phyloP scores from a whole-genome alignment of 1,140 invertebrate species.

The Marisa cornuarietis region DNA sequence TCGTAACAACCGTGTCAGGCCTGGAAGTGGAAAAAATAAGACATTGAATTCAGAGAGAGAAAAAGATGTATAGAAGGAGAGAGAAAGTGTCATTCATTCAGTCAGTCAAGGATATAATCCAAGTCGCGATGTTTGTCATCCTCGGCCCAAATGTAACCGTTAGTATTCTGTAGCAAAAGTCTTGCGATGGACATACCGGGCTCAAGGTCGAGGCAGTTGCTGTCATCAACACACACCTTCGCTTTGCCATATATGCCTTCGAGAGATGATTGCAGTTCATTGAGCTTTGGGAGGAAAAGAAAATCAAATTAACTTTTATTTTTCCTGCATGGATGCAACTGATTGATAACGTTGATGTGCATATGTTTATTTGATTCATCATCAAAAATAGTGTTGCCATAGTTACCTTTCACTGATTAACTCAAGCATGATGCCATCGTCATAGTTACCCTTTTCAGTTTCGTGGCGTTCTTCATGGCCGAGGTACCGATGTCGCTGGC shows the following conservation, averaged over 20 bases:
- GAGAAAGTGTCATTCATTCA: no score
- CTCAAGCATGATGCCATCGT: no score
- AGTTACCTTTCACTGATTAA: background rate
- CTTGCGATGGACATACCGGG: conserved; percentile 24
- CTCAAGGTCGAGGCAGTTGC: conserved; percentile 24
- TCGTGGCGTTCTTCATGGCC: conserved; percentile 67
- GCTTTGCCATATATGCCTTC: conserved; percentile 61
- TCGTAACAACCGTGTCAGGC: conserved; percentile 48
- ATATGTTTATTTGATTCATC: no score
- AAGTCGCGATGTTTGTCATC: no score
- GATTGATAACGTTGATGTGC: no score
- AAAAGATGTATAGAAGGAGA: no score
- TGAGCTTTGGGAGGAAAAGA: conserved; percentile 19
- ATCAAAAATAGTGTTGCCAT: background rate
- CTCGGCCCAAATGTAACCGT: no score
- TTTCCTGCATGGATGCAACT: no score
- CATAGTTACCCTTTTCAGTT: conserved; percentile 27
- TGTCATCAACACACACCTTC: conserved; percentile 43
- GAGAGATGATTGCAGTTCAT: conserved; percentile 52
- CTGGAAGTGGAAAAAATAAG: conserved; percentile 26
- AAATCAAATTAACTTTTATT: background rate
- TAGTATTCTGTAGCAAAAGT: no score
- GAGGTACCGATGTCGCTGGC: conserved; percentile 81
- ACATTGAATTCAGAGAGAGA: background rate
- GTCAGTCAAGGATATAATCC: no score